Conservation (phyloP, 2,113 vertebrate species). For the Pholis gunnellus region DNA sequence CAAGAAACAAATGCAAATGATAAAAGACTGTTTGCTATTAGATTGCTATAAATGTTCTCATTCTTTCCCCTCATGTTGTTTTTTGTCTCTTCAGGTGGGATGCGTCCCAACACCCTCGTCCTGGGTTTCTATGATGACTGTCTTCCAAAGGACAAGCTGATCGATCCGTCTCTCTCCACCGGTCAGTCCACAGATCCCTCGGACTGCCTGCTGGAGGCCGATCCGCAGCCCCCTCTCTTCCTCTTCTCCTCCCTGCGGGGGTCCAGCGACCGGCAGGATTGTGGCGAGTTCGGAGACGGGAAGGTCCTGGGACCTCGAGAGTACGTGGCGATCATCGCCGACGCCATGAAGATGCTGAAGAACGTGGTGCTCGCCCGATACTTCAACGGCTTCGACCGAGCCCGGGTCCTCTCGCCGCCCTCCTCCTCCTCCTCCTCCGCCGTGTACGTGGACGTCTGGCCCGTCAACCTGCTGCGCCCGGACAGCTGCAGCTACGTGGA, state of each 20-base stretch:
- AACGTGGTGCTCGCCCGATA: conserved; percentile 89
- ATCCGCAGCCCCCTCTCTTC: conserved; percentile 53
- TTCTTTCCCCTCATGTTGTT: too few relatives aligned
- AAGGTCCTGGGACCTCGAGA: conserved; percentile 85
- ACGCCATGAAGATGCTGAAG: conserved; percentile 93
- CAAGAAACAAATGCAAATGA: not conserved
- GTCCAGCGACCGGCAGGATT: not conserved
- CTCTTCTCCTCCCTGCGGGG: conserved; percentile 82
- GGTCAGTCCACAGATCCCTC: conserved; percentile 38
- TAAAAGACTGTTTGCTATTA: not conserved
- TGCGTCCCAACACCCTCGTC: conserved; percentile 93
- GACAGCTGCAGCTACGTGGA: conserved; percentile 91
- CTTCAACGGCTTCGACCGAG: conserved; percentile 86
- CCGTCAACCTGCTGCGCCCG: conserved; percentile 89
- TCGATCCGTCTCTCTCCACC: conserved; percentile 69
- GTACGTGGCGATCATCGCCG: conserved; percentile 89
- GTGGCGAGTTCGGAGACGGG: conserved; percentile 69
- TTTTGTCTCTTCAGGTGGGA: conserved; percentile 83
- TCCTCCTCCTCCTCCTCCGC: conserved; percentile 35
- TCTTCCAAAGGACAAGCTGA: conserved; percentile 82
- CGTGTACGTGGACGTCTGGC: conserved; percentile 91
- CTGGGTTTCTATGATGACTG: conserved; percentile 90
- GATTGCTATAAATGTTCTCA: not conserved
- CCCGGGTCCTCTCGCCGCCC: conserved; percentile 64
- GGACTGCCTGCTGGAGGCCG: conserved; percentile 3